A percentile compares a stretch with the other conserved stretches of the same genome.
These are phyloP conservation scores for Dynastes grantii DNA, from an alignment of 2,888 invertebrate species.

Conservation along the genomic window DNA sequence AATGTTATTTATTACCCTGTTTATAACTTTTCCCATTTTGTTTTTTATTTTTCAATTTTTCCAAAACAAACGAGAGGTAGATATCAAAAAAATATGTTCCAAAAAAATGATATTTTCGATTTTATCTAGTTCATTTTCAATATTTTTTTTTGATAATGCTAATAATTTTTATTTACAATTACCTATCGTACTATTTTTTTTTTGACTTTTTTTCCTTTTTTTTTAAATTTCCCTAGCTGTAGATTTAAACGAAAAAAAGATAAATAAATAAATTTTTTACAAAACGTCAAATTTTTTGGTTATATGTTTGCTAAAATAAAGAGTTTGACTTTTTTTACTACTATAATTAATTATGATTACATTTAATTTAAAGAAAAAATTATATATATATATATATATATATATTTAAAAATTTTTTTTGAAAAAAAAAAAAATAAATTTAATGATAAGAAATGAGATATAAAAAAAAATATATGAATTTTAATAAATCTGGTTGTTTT, in stretches of 20 bases:
- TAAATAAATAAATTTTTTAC: no score
- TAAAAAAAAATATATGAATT: slow-evolving; percentile 46
- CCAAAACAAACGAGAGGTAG: neutral
- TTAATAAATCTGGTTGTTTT: slow-evolving; percentile 27
- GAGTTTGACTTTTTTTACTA: neutral
- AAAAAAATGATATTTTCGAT: slow-evolving; percentile 14
- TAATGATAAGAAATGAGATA: slow-evolving; percentile 13
- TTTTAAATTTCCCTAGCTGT: no score
- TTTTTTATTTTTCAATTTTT: neutral
- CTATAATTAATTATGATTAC: neutral
- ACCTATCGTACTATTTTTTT: no score
- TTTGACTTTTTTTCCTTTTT: no score
- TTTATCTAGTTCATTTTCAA: neutral
- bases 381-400: neutral
- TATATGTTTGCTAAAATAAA: slow-evolving; percentile 3
- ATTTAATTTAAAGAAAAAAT: slow-evolving; percentile 16
- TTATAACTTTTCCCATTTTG: neutral
- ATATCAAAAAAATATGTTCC: slow-evolving; percentile 20
- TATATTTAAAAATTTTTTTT: slow-evolving; percentile 16
- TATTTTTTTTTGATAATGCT: neutral
- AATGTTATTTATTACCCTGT: no score
- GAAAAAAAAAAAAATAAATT: slow-evolving; percentile 14
- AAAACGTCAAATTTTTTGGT: slow-evolving; percentile 3
- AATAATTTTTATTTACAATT: no score
- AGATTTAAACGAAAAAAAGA: no score